A percentile compares a stretch with the other conserved stretches of the same genome.
Conservation (phyloP, 2,888 invertebrate genomes). For the Agriopis leucophaearia region DNA sequence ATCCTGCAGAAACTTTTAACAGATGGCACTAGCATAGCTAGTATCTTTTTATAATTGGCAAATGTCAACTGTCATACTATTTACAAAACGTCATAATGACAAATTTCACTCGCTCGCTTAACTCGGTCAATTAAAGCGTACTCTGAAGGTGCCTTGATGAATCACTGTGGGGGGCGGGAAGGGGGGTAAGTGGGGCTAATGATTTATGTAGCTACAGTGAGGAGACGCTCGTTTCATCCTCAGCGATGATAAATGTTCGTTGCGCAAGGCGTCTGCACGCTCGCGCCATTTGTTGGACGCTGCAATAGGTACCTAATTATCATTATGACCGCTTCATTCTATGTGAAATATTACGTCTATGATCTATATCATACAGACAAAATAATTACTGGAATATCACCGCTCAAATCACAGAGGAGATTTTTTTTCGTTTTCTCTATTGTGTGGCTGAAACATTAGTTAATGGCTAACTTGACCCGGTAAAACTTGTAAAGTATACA, state of each 20-base stretch:
- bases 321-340: constrained; percentile 39
- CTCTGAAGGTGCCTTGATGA: constrained; percentile 7
- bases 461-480: too few species aligned
- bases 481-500: too few species aligned
- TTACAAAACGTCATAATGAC: too few species aligned
- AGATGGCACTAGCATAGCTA: too few species aligned
- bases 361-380: background rate
- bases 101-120: too few species aligned
- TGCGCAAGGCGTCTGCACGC: constrained; percentile 55
- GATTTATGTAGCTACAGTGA: constrained; percentile 73
- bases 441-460: too few species aligned
- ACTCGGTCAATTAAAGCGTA: background rate
- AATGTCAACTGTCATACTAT: too few species aligned
- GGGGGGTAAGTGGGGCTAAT: constrained; percentile 62
- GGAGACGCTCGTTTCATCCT: constrained; percentile 67
- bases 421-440: too few species aligned
- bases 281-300: constrained; percentile 39
- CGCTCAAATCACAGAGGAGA: too few species aligned
- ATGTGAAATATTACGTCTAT: constrained; percentile 11
- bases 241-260: constrained; percentile 71
- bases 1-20: too few species aligned
- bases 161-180: constrained; percentile 16
- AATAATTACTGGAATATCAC: background rate
- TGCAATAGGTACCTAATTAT: constrained; percentile 40
- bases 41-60: too few species aligned